phyloP scores from a whole-genome alignment of 2,113 vertebrate genomes.

The Eubucco bourcierii region DNA sequence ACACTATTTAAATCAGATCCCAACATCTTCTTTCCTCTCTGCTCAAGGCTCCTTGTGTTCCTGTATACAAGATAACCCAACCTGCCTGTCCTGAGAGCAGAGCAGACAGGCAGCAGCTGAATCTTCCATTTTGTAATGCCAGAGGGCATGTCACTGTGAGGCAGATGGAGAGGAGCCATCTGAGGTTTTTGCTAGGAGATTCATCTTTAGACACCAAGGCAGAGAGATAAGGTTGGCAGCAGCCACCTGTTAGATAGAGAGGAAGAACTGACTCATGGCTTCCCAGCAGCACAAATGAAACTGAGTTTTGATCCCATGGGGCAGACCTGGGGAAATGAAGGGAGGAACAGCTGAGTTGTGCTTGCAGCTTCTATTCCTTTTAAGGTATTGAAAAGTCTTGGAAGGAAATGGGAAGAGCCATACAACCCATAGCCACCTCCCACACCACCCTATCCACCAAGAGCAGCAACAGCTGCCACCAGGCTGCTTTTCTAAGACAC shows the following conservation, averaged over 20 bases:
- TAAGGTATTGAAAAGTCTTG: background rate
- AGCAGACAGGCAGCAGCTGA: background rate
- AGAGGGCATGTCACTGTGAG: background rate
- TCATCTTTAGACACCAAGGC: background rate
- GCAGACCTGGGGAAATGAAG: background rate
- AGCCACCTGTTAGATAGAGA: background rate
- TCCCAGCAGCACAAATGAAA: background rate
- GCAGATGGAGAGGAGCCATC: background rate
- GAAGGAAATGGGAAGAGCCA: background rate
- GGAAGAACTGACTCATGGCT: background rate
- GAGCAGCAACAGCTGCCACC: background rate
- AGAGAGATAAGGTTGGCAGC: constrained; percentile 6
- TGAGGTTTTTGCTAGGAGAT: background rate
- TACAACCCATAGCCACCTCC: background rate
- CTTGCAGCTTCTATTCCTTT: background rate
- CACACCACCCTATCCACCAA: background rate
- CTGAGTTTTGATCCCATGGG: background rate
- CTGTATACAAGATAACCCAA: background rate
- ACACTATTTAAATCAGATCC: constrained; percentile 31
- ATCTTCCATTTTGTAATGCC: background rate
- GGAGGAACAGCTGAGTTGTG: background rate
- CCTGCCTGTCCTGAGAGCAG: background rate
- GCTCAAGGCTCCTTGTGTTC: background rate
- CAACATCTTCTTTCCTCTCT: background rate
- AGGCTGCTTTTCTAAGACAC: background rate